Conservation (phyloP, 2,113 vertebrate species). For the Onychorhynchus coronatus region DNA sequence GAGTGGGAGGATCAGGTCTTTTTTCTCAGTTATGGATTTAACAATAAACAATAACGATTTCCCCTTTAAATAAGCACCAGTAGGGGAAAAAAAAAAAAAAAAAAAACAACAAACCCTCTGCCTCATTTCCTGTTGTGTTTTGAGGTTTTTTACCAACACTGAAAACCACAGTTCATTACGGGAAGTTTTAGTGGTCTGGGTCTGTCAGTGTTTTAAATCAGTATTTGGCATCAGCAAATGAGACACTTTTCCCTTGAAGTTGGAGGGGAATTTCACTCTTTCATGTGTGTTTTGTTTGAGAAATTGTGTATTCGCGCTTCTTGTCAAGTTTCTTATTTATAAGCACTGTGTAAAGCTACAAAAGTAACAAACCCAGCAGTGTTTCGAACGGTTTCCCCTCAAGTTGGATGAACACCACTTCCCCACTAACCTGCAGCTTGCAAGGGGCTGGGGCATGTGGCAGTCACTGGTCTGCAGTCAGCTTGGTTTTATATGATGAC, state of each 20-base stretch:
- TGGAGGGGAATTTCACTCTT: slow-evolving; percentile 50
- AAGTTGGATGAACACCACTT: neutral
- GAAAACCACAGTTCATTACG: slow-evolving; percentile 65
- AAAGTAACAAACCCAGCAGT: neutral
- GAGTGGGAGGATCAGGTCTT: neutral
- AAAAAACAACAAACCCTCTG: slow-evolving; percentile 37
- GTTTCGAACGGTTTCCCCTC: neutral
- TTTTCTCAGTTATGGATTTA: slow-evolving; percentile 7
- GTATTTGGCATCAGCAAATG: slow-evolving; percentile 45
- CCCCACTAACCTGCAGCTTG: neutral
- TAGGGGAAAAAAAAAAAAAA: slow-evolving; percentile 9
- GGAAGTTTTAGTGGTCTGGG: slow-evolving; percentile 68
- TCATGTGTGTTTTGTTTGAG: slow-evolving; percentile 22
- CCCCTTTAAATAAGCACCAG: neutral
- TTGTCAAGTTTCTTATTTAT: slow-evolving; percentile 7
- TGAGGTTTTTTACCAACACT: slow-evolving; percentile 69
- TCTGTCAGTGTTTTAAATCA: slow-evolving; percentile 53
- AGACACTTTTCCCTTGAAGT: slow-evolving; percentile 53
- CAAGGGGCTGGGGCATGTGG: neutral
- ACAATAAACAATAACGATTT: slow-evolving; percentile 10
- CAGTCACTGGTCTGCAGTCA: neutral
- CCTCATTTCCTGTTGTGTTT: slow-evolving; percentile 71
- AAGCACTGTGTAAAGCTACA: neutral
- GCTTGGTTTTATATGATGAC: neutral
- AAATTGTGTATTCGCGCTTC: neutral